Evolutionary conservation across 1,140 invertebrate genomes (phyloP), one percentile per base, ranked within the genome.

Genomic region (Pissodes strobi): DNA sequence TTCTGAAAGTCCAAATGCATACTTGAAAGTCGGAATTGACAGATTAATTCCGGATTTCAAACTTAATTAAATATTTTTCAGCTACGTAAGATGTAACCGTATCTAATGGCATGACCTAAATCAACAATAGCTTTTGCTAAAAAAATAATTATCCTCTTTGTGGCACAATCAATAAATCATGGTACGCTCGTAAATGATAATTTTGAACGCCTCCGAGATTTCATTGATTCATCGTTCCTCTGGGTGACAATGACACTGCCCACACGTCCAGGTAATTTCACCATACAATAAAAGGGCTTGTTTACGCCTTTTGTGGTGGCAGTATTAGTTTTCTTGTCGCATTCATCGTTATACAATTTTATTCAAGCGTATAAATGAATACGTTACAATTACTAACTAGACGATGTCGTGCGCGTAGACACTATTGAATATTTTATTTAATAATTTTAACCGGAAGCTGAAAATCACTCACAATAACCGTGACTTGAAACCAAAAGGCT

Each of bases 261-360:
- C 27, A 53, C 49, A 18, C 12, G 25, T 10, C 21, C 21, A 53
- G 13, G n/a, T 19, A 12, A 34, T 53, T 53, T 53, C 49, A 53
- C 13, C 49, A 53, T 53, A 53, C 49, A 53, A 53, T 53, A n/a
- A 17, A 53, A 53, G 49, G 49, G 49, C 49, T 53, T 53, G 49
- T 34, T 53, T 53, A 53, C 49, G 49, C 49, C 49, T 53, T 53
- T 53, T 53, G 49, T 53, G 49, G 49, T 53, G 49, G 49, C 49
- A 53, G 25, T 34, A 37, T 53, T 18, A 30, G n/a, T 15, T 34
- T 30, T 53, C 46, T 22, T 49, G 46, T 49, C 46, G 12, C 46
- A 49, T 49, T 49, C 46, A 49, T 22, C 22, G 19, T 49, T n/a
- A n/a, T n/a, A n/a, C n/a, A n/a, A n/a, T n/a, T n/a, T n/a, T n/a